Percentiles rank a stretch among this genome's conserved stretches.
These are phyloP conservation scores for Cyrtonyx montezumae DNA, from an alignment of 2,113 vertebrate genomes.

Conservation along the genomic window DNA sequence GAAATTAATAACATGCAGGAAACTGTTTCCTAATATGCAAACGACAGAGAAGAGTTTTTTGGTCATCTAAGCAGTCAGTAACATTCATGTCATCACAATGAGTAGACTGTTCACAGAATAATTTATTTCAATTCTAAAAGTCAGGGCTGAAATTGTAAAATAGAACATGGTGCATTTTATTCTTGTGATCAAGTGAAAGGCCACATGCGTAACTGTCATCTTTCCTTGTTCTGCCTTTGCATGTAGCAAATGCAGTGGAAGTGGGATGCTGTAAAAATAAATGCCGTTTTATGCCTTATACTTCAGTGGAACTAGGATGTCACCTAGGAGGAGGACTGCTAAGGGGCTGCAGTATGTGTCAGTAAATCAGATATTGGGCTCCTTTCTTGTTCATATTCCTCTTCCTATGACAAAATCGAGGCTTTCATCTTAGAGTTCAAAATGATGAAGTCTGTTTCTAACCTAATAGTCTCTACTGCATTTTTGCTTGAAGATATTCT, in stretches of 20 bases:
- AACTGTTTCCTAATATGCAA: neutral
- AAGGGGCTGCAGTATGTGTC: neutral
- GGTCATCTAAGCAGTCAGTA: neutral
- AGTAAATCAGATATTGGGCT: neutral
- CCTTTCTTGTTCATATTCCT: neutral
- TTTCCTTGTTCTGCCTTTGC: neutral
- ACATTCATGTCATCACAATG: neutral
- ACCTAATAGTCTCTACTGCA: neutral
- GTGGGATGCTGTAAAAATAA: neutral
- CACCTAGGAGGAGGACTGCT: neutral
- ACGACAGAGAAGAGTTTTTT: neutral
- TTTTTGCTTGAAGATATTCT: neutral
- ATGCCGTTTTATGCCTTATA: neutral
- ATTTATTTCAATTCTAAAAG: neutral
- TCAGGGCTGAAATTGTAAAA: neutral
- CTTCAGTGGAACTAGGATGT: neutral
- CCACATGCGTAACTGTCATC: rapidly evolving
- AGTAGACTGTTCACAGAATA: neutral
- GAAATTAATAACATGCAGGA: neutral
- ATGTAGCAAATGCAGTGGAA: neutral
- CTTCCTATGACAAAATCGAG: neutral
- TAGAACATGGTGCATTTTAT: neutral
- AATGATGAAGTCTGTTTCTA: neutral
- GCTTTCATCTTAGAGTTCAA: neutral
- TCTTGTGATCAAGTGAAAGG: neutral